Conservation (phyloP, 2,888 invertebrate genomes). For the Sarcophaga subvicina region DNA sequence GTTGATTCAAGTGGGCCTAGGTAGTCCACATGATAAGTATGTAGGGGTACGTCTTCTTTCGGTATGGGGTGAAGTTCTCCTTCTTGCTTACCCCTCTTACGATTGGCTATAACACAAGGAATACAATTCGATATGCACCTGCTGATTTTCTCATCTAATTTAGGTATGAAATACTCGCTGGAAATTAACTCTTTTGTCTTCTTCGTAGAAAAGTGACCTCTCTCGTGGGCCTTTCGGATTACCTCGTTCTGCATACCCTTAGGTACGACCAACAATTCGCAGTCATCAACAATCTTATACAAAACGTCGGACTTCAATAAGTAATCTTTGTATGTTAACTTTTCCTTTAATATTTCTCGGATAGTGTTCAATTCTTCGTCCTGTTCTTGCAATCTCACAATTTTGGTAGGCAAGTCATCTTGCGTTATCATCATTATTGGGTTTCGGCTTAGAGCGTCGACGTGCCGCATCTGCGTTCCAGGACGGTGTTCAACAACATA, state of each 20-base stretch:
- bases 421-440: slow-evolving; percentile 46
- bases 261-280: slow-evolving; percentile 44
- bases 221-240: slow-evolving; percentile 43
- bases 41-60: slow-evolving; percentile 51
- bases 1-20: slow-evolving; percentile 31
- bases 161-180: slow-evolving; percentile 51
- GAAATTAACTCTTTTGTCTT: slow-evolving; percentile 57
- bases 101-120: slow-evolving; percentile 45
- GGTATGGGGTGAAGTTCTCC: slow-evolving; percentile 55
- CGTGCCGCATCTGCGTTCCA: slow-evolving; percentile 61
- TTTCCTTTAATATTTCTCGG: slow-evolving; percentile 37
- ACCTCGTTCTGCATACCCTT: slow-evolving; percentile 46
- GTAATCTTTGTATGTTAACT: slow-evolving; percentile 18
- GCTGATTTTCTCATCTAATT: slow-evolving; percentile 56
- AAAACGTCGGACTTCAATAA: slow-evolving; percentile 44
- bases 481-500: slow-evolving; percentile 69
- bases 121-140: slow-evolving; percentile 49
- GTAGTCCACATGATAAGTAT: slow-evolving; percentile 55
- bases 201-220: slow-evolving; percentile 50
- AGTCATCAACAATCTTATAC: slow-evolving; percentile 47
- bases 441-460: slow-evolving; percentile 51
- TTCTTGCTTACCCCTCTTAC: slow-evolving; percentile 58
- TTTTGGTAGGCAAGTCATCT: slow-evolving; percentile 24
- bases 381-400: slow-evolving; percentile 47
- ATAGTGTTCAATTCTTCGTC: slow-evolving; percentile 63